Percentiles rank a stretch among this genome's conserved stretches.
These are phyloP conservation scores for Enteromius afrohamiltoni DNA, from an alignment of 2,797 vertebrate genomes.

Conservation along the genomic window DNA sequence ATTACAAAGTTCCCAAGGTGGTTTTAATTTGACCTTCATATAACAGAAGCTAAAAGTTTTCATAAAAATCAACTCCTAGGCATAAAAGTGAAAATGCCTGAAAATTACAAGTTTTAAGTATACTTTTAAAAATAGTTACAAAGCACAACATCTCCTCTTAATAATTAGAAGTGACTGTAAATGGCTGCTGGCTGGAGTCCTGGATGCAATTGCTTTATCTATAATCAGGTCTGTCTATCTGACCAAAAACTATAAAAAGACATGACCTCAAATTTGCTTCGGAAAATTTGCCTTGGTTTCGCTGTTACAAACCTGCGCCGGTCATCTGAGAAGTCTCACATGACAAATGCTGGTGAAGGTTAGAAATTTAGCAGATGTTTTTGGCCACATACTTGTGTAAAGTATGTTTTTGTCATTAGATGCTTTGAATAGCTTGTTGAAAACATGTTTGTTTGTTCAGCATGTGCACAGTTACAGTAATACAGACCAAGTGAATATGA, in stretches of 20 bases:
- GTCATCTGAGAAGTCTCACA: slow-evolving; percentile 1
- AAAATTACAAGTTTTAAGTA: background rate
- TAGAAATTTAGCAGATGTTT: slow-evolving; percentile 18
- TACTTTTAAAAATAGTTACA: background rate
- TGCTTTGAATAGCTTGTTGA: slow-evolving; percentile 14
- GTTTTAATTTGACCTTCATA: background rate
- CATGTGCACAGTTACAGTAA: background rate
- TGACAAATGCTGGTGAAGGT: background rate
- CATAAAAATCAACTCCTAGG: background rate
- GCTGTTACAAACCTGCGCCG: slow-evolving; percentile 1
- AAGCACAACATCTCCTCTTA: slow-evolving; percentile 48
- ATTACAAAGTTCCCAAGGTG: background rate
- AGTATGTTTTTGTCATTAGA: slow-evolving; percentile 23
- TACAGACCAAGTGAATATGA: slow-evolving; percentile 14
- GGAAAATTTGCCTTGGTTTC: slow-evolving; percentile 5
- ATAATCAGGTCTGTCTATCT: slow-evolving; percentile 24
- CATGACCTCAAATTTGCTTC: background rate
- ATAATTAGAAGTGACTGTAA: slow-evolving; percentile 21
- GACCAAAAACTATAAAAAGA: slow-evolving; percentile 27
- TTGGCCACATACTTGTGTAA: background rate
- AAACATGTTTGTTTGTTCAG: slow-evolving; percentile 21
- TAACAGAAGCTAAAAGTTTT: background rate
- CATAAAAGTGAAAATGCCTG: background rate
- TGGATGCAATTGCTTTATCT: slow-evolving; percentile 27
- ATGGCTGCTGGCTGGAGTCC: slow-evolving; percentile 15